Base-by-base conservation (phyloP, 2,888 invertebrate species). In the Zele albiditarsus region DNA sequence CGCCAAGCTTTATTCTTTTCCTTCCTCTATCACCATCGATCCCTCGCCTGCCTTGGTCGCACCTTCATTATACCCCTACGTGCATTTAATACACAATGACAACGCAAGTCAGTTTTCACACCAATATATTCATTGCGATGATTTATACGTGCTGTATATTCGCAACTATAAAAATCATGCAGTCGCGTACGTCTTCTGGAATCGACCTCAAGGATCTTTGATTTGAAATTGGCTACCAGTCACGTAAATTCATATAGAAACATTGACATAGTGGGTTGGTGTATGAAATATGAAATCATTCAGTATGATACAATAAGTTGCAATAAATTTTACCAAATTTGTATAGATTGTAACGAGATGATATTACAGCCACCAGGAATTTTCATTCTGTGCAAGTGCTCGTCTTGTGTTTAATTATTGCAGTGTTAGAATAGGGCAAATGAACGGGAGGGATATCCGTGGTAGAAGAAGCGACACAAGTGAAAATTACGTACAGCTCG, bases 21-120 rank as follows among this genome's bases (percentile, higher is more conserved):
- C n/a, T 42, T 60, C 67, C 69, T 57, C 31, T 60, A 33, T 65
- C n/a, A 68, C 28, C 20, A 62, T 31, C 38, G 5, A n/a, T 49
- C 10, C 27, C 33, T 67, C 57, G 20, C n/a, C 63, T 74, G 27
- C 31, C 31, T 62, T 49, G n/a, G 67, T 60, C 38, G 67, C 73
- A 78, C 78, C 80, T 81, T 81, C 80, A 78, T 82, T 82, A 81
- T 69, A 76, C 62, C 62, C 23, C 65, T 78, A 81, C 82, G 82
- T 81, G 81, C 75, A 71, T 75, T 70, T 71, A 78, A 78, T 81
- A 77, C 80, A 33, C 73, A 69, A 79, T 77, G 68, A 71, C 14
- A 42, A 46, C 63, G 65, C 66, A 71, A 60, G 46, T 60, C 20
- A 68, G 53, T 53, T 66, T 66, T 46, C 25, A 42, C 2, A n/a